Base-by-base conservation (phyloP, 2,888 invertebrate species). In the Syritta pipiens region DNA sequence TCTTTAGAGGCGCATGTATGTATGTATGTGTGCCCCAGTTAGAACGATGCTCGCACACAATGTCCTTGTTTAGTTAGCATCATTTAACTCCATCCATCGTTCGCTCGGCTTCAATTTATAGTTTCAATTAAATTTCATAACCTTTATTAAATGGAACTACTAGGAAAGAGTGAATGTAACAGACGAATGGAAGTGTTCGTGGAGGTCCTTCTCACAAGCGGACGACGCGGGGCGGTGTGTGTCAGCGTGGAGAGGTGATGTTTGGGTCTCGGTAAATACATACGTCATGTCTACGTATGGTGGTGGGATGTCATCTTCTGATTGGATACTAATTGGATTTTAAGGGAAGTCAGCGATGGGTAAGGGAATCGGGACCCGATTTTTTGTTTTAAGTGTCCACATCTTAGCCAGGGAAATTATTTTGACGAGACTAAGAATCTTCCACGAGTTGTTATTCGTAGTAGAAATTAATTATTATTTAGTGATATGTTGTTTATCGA, bases 61-160 rank as follows among this genome's bases (percentile, higher is more conserved):
- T 22, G 49, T 32, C 49, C 59, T 59, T 59, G 37, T 68, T 57
- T 68, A 48, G 68, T 49, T 59, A 49, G 49, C 46, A 67, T 55
- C 67, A 46, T 67, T 67, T 67, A 55, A 67, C 67, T 46, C 35
- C 35, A 68, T 57, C 59, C 49, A 68, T 68, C 49, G 59, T 59
- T 48, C 49, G 57, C 46, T 60, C 44, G 22, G 24, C 10, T 71
- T 60, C 69, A 60, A 44, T 60, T 60, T 60, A 71, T 71, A 60
- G 69, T 71, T 71, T 71, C 60, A 71, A 60, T 71, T 71, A 60
- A 71, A 53, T 71, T 71, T 71, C 51, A 71, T 71, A 71, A 53
- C 59, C 60, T 49, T 71, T 53, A 60, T 60, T 60, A 59, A 69
- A 69, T 28, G 37, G 28, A 19, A 48, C 48, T 57, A 12, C 22